Conservation (phyloP, 2,113 vertebrate genomes). For the Alligator mississippiensis region DNA sequence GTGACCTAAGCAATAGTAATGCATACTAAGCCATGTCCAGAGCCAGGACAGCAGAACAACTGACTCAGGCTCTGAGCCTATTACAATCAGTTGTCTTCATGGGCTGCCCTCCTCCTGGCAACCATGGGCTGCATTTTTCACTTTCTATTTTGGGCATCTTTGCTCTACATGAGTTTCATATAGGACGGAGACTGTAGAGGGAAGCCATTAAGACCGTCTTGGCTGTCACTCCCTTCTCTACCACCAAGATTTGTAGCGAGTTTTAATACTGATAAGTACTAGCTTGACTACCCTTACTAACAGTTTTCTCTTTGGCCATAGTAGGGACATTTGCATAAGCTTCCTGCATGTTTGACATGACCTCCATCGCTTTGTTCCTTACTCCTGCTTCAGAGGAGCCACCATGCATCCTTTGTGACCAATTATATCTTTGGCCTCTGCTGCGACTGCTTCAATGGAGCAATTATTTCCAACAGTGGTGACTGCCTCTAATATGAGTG, state of each 20-base stretch:
- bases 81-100: slow-evolving; percentile 55
- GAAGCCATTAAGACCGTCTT: neutral
- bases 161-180: slow-evolving; percentile 23
- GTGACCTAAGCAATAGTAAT: slow-evolving; percentile 9
- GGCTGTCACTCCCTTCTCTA: neutral
- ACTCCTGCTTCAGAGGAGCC: neutral
- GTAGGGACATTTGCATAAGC: neutral
- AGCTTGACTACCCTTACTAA: neutral
- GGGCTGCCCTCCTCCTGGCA: neutral
- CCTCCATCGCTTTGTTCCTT: neutral
- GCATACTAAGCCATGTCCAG: neutral
- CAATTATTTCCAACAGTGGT: neutral
- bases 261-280: slow-evolving; percentile 45
- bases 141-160: slow-evolving; percentile 45
- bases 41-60: slow-evolving; percentile 10
- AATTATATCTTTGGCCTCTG: slow-evolving; percentile 46
- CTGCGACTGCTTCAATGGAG: slow-evolving; percentile 7
- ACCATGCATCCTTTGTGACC: slow-evolving; percentile 15
- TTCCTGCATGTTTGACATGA: neutral
- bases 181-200: neutral
- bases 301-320: neutral
- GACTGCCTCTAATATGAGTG: neutral
- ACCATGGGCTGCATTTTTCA: slow-evolving; percentile 39
- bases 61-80: neutral
- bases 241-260: neutral